Percentiles rank a stretch among this genome's conserved stretches.
Conservation (phyloP, 2,113 vertebrate genomes). For the Formicarius rufipectus region DNA sequence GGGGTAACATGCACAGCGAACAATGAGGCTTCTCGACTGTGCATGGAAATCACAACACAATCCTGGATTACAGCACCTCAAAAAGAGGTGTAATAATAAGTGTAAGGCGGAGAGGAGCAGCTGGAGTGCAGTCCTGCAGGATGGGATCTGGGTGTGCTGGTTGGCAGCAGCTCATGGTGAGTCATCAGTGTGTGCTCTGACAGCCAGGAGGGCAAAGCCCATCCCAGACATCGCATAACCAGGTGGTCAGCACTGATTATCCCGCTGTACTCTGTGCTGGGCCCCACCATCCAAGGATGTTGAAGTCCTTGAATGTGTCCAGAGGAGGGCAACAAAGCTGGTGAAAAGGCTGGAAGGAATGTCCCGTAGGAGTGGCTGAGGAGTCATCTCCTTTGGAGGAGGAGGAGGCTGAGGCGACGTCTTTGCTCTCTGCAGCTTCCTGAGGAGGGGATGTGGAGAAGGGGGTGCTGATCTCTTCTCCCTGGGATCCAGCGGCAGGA, state of each 20-base stretch:
- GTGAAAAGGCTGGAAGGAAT: not conserved
- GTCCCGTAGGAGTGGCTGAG: not conserved
- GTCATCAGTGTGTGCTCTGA: accelerated
- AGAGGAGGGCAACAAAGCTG: not conserved
- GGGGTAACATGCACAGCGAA: not conserved
- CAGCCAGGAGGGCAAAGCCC: not conserved
- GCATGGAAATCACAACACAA: accelerated
- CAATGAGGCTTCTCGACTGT: not conserved
- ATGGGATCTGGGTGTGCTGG: not conserved
- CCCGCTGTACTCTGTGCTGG: accelerated
- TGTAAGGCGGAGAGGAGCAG: accelerated
- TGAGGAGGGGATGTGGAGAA: not conserved
- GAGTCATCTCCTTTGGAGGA: too few relatives aligned
- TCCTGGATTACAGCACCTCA: not conserved
- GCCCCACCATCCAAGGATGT: accelerated
- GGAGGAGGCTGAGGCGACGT: not conserved
- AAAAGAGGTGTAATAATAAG: accelerated
- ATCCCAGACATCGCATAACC: accelerated
- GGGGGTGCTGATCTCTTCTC: not conserved
- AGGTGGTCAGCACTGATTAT: not conserved
- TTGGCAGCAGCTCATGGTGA: accelerated
- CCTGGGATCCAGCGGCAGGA: not conserved
- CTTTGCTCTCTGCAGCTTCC: not conserved
- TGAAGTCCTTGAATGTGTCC: not conserved
- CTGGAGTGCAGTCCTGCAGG: not conserved